phyloP scores from a whole-genome alignment of 2,797 vertebrate species.

The Tragopan temminckii region DNA sequence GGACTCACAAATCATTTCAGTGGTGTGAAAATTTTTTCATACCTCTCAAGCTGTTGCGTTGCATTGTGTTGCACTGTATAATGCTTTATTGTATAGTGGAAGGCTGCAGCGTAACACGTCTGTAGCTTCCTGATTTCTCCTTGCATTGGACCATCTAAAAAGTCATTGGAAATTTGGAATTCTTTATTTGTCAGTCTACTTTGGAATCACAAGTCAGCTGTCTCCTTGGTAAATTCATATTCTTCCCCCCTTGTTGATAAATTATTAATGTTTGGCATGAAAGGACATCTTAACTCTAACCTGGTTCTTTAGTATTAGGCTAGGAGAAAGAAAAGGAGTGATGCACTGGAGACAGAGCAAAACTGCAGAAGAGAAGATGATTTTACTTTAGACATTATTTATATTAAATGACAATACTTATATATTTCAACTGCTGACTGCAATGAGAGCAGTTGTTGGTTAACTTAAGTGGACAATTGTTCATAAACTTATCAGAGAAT shows the following conservation, averaged over 20 bases:
- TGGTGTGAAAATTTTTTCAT: conserved; percentile 45
- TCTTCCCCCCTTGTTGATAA: background rate
- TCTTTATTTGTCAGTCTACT: background rate
- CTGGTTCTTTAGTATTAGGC: background rate
- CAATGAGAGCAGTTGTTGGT: conserved; percentile 7
- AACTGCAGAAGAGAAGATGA: background rate
- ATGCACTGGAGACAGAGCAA: background rate
- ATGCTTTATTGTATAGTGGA: conserved; percentile 3
- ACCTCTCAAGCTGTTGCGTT: conserved; percentile 30
- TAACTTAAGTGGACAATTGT: conserved; percentile 11
- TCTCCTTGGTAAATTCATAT: background rate
- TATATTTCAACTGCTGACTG: background rate
- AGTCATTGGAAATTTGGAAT: background rate
- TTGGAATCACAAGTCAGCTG: background rate
- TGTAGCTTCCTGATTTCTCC: background rate
- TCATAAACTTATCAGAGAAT: background rate
- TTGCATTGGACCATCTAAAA: background rate
- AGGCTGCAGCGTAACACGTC: background rate
- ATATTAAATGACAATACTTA: background rate
- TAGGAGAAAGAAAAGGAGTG: background rate
- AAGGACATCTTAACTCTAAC: background rate
- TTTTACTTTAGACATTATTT: background rate
- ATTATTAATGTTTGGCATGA: background rate
- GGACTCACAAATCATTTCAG: conserved; percentile 22
- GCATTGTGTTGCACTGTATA: background rate